A percentile compares a stretch with the other conserved stretches of the same genome.
phyloP scores from a whole-genome alignment of 2,797 vertebrate genomes.

The Sebastiscus tertius region DNA sequence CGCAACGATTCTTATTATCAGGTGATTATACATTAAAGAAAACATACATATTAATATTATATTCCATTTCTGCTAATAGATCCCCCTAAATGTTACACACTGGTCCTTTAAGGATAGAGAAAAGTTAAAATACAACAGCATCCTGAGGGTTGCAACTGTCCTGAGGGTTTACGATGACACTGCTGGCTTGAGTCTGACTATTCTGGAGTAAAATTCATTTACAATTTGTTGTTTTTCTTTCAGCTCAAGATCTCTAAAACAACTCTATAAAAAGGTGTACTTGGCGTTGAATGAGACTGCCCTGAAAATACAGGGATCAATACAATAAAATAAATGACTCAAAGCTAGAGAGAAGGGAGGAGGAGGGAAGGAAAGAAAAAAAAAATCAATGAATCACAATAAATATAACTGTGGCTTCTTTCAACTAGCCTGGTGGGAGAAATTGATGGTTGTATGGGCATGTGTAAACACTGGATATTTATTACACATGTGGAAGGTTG shows the following conservation, averaged over 20 bases:
- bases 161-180: neutral
- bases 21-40: no score
- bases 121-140: neutral
- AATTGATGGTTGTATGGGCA: neutral
- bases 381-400: slow-evolving; percentile 34
- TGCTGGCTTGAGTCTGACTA: neutral
- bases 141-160: neutral
- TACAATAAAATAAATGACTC: neutral
- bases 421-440: slow-evolving; percentile 23
- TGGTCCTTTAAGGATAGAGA: neutral
- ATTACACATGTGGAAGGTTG: slow-evolving; percentile 9
- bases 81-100: no score
- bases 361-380: neutral
- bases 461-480: slow-evolving; percentile 33
- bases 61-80: no score
- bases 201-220: neutral
- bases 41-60: no score
- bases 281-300: neutral
- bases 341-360: neutral
- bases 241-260: neutral
- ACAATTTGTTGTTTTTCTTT: neutral
- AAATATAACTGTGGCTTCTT: slow-evolving; percentile 26
- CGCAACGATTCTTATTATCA: no score
- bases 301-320: slow-evolving; percentile 25
- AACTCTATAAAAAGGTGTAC: neutral